phyloP scores from a whole-genome alignment of 2,113 vertebrate genomes.

The Clarias gariepinus region DNA sequence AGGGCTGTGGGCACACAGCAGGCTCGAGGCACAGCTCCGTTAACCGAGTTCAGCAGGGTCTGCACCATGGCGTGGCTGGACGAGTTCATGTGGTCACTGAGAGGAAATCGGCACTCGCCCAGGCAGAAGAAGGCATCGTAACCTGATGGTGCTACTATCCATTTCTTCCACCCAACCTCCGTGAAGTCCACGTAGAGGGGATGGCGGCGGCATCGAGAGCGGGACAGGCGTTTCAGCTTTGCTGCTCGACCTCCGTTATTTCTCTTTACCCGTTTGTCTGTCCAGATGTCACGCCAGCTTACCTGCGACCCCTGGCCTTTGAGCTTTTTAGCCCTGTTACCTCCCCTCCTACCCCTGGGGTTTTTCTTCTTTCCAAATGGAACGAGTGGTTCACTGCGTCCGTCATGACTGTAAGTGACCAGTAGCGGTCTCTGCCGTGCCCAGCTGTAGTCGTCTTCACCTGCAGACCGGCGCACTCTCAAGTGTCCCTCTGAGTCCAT shows the following conservation, averaged over 20 bases:
- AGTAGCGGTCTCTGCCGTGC: constrained; percentile 77
- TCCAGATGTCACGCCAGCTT: constrained; percentile 61
- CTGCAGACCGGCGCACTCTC: constrained; percentile 71
- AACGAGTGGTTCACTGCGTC: constrained; percentile 70
- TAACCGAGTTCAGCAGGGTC: constrained; percentile 81
- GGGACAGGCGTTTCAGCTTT: constrained; percentile 74
- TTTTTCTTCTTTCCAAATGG: constrained; percentile 64
- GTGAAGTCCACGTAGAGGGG: constrained; percentile 81
- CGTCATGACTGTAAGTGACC: constrained; percentile 79
- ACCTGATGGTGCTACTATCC: constrained; percentile 81
- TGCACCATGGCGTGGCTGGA: constrained; percentile 84
- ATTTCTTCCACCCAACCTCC: constrained; percentile 81
- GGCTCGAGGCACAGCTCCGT: constrained; percentile 73
- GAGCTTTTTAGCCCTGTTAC: constrained; percentile 53
- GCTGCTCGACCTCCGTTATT: constrained; percentile 69
- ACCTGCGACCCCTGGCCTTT: constrained; percentile 47
- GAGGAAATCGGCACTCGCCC: constrained; percentile 80
- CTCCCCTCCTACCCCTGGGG: constrained; percentile 56
- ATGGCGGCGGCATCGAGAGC: constrained; percentile 75
- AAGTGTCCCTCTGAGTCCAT: constrained; percentile 58
- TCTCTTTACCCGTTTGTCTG: constrained; percentile 67
- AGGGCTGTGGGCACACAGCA: constrained; percentile 81
- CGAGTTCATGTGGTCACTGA: constrained; percentile 83
- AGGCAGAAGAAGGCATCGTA: constrained; percentile 83
- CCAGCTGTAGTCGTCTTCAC: constrained; percentile 76